phyloP scores from a whole-genome alignment of 2,113 vertebrate genomes.

The Sylvietta virens region DNA sequence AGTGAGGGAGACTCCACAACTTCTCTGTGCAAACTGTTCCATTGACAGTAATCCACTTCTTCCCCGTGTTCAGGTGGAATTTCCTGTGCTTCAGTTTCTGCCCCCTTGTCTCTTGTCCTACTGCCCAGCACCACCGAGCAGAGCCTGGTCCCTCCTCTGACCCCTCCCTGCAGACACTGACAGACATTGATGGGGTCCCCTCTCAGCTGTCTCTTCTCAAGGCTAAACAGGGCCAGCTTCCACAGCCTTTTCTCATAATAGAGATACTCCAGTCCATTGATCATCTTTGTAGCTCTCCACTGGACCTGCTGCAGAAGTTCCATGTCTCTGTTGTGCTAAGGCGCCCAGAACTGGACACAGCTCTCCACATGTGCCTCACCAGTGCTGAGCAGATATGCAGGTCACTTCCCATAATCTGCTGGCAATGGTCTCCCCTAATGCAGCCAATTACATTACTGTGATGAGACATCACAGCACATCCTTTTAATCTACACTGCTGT shows the following conservation, averaged over 20 bases:
- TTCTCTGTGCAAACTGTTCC: background rate
- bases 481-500: background rate
- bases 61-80: background rate
- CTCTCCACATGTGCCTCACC: background rate
- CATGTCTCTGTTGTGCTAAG: background rate
- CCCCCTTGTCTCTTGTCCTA: rapidly evolving
- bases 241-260: rapidly evolving
- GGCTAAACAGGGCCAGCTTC: background rate
- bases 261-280: background rate
- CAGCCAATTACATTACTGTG: background rate
- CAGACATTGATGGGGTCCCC: background rate
- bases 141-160: background rate
- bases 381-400: background rate
- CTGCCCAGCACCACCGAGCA: rapidly evolving
- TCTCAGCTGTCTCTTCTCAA: background rate
- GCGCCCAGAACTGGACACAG: background rate
- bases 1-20: background rate
- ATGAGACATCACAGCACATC: background rate
- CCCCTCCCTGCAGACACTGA: background rate
- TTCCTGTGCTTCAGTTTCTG: background rate
- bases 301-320: background rate
- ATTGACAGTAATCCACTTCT: background rate
- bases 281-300: background rate
- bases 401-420: background rate
- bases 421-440: background rate